A percentile compares a stretch with the other conserved stretches of the same genome.
These are phyloP conservation scores for Ochropacha duplaris DNA, from an alignment of 2,888 invertebrate species.

Conservation along the genomic window DNA sequence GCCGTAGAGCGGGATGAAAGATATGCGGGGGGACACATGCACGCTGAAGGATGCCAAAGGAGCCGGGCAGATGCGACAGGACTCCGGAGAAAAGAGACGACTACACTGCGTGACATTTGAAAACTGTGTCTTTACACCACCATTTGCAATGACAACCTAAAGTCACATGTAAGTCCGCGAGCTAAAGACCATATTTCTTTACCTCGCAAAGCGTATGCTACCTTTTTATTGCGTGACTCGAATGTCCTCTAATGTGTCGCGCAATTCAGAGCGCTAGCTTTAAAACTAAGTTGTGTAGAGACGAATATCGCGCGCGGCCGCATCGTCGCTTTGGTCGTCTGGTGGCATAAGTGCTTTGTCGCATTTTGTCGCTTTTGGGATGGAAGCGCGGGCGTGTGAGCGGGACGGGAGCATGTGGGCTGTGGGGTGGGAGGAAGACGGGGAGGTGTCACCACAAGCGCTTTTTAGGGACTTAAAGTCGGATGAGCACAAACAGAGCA, in stretches of 20 bases:
- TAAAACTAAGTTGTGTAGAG: conserved; percentile 58
- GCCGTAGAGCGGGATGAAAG: conserved; percentile 77
- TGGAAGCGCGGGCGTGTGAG: conserved; percentile 65
- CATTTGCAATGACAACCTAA: conserved; percentile 36
- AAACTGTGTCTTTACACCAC: conserved; percentile 81
- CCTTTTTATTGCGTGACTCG: conserved; percentile 39
- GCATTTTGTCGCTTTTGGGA: conserved; percentile 71
- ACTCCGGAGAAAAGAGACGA: conserved; percentile 82
- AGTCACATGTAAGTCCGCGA: conserved; percentile 6
- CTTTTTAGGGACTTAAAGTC: conserved; percentile 73
- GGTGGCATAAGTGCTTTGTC: conserved; percentile 59
- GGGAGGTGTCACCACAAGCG: conserved; percentile 79
- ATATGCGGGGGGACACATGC: conserved; percentile 75
- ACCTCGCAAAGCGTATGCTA: conserved; percentile 29
- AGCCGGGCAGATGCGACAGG: conserved; percentile 80
- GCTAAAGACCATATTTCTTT: conserved; percentile 37
- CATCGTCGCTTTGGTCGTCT: conserved; percentile 62
- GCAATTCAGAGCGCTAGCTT: conserved; percentile 68
- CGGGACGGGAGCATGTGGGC: conserved; percentile 52
- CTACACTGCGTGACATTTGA: conserved; percentile 81
- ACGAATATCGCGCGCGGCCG: conserved; percentile 52
- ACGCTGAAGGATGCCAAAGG: conserved; percentile 80
- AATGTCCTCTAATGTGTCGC: conserved; percentile 82
- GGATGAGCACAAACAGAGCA: conserved; percentile 63
- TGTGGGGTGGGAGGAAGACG: conserved; percentile 63